Evolutionary conservation across 2,113 vertebrate genomes (phyloP).

Genomic region (Oplegnathus fasciatus): DNA sequence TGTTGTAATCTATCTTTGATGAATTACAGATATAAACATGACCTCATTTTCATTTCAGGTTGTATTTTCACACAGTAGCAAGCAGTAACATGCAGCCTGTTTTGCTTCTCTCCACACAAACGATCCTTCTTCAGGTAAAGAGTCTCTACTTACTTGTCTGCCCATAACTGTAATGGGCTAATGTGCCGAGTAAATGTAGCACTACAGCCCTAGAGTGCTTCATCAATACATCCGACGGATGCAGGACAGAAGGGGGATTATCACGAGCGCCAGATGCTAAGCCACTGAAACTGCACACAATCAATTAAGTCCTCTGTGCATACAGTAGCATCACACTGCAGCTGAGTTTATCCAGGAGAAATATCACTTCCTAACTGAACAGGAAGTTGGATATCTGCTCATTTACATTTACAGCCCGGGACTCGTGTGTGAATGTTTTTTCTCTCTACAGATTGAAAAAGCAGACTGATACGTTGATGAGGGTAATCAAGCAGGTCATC

Average conservation of each 20-base stretch:
- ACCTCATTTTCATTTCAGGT: neutral
- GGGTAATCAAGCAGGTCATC: neutral
- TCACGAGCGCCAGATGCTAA: conserved; percentile 80
- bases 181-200: conserved; percentile 78
- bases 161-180: conserved; percentile 78
- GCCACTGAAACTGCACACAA: conserved; percentile 79
- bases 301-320: conserved; percentile 72
- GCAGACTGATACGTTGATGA: neutral
- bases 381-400: conserved; percentile 11
- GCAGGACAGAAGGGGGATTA: conserved; percentile 82
- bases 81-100: conserved; percentile 9
- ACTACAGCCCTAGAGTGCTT: conserved; percentile 74
- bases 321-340: conserved; percentile 60
- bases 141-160: conserved; percentile 62
- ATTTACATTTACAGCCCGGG: neutral
- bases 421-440: neutral
- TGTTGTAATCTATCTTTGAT: neutral
- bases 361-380: conserved; percentile 4
- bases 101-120: conserved; percentile 41
- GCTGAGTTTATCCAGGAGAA: conserved; percentile 23
- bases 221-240: conserved; percentile 80
- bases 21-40: neutral
- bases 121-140: conserved; percentile 80
- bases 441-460: neutral
- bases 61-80: neutral